Evolutionary conservation across 2,888 invertebrate species (phyloP).

Genomic region (Euspilapteryx auroguttella): DNA sequence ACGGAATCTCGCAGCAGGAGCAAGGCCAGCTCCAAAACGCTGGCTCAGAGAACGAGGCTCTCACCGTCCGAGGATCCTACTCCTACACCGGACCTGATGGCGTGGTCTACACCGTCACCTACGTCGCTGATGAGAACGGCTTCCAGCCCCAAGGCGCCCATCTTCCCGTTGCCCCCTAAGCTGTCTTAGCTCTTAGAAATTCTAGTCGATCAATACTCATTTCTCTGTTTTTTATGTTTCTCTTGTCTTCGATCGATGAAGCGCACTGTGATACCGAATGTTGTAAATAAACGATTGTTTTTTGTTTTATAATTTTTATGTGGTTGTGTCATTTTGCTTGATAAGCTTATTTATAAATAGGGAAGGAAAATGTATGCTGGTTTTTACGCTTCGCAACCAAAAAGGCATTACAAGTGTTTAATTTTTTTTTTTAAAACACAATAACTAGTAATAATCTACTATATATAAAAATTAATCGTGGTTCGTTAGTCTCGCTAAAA

Average conservation of each 20-base stretch:
- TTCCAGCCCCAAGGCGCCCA: too few relatives aligned
- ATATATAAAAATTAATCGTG: too few relatives aligned
- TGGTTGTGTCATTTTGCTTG: conserved; percentile 5
- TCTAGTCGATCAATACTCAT: conserved; percentile 42
- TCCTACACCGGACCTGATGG: conserved; percentile 43
- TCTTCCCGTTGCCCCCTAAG: conserved; percentile 20
- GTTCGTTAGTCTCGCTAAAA: too few relatives aligned
- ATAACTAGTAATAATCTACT: too few relatives aligned
- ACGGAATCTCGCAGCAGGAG: conserved; percentile 20
- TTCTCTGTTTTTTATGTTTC: conserved; percentile 7
- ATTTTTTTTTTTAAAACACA: too few relatives aligned
- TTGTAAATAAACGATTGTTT: conserved; percentile 31
- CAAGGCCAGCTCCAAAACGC: conserved; percentile 18
- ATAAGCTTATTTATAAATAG: too few relatives aligned
- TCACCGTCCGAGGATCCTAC: conserved; percentile 26
- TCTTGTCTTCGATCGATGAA: conserved; percentile 27
- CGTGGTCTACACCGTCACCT: conserved; percentile 38
- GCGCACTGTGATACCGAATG: conserved; percentile 40
- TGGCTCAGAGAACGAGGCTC: conserved; percentile 24
- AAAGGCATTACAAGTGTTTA: too few relatives aligned
- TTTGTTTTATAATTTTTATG: conserved; percentile 15
- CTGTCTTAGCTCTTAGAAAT: conserved; percentile 5
- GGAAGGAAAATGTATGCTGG: too few relatives aligned
- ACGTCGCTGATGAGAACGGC: conserved; percentile 54
- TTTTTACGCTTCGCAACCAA: too few relatives aligned